Percentiles rank a stretch among this genome's conserved stretches.
phyloP scores from a whole-genome alignment of 1,140 invertebrate genomes.

The Stegodyphus dumicola region DNA sequence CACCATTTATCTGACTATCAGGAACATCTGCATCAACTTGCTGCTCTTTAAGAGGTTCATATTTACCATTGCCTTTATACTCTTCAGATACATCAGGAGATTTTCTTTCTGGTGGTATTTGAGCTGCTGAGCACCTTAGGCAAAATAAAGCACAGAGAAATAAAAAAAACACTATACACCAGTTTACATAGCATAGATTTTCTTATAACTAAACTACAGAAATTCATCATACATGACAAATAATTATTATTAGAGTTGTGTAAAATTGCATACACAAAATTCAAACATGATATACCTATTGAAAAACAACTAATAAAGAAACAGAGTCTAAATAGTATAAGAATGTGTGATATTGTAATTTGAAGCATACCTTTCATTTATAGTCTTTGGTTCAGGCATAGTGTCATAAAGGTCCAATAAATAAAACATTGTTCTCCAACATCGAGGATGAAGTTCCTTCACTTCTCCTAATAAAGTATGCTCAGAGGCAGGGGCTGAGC shows the following conservation, averaged over 20 bases:
- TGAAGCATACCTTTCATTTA: slow-evolving; percentile 71
- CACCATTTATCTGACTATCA: slow-evolving; percentile 23
- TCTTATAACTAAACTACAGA: too few relatives aligned
- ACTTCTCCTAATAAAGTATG: slow-evolving; percentile 68
- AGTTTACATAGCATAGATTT: too few relatives aligned
- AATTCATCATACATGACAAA: too few relatives aligned
- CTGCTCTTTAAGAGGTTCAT: slow-evolving; percentile 68
- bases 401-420: slow-evolving; percentile 92
- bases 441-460: slow-evolving; percentile 77
- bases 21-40: slow-evolving; percentile 70
- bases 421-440: slow-evolving; percentile 95
- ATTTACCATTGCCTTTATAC: slow-evolving; percentile 72
- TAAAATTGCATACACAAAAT: neutral
- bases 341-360: too few relatives aligned
- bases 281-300: neutral
- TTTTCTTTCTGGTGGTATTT: slow-evolving; percentile 56
- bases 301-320: neutral
- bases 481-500: slow-evolving; percentile 64
- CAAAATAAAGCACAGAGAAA: neutral
- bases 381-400: slow-evolving; percentile 93
- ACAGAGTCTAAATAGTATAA: neutral
- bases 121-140: slow-evolving; percentile 32
- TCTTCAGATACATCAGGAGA: slow-evolving; percentile 70
- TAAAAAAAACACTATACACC: too few relatives aligned
- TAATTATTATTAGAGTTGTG: neutral